phyloP scores from a whole-genome alignment of 1,140 invertebrate genomes.

The Cherax destructor region DNA sequence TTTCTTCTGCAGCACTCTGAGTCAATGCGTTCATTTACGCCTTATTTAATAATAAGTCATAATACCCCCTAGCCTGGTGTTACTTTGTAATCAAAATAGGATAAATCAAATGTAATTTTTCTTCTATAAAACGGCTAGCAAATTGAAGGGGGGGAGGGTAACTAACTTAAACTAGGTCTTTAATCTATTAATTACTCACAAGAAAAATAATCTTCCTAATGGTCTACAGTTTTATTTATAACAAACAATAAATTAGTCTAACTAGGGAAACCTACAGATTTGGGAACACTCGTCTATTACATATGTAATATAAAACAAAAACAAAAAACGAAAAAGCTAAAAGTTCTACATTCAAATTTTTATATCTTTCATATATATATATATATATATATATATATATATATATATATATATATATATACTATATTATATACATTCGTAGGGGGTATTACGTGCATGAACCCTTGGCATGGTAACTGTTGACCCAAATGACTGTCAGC shows the following conservation, averaged over 20 bases:
- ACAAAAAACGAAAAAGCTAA: conserved; percentile 2
- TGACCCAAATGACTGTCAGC: conserved; percentile 5
- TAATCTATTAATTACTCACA: not conserved
- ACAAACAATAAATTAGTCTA: conserved; percentile 5
- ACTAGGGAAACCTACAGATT: not conserved
- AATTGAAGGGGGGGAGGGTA: not conserved
- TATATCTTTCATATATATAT: not conserved
- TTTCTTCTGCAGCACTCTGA: not conserved
- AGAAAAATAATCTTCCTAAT: not conserved
- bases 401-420: no score
- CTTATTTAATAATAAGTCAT: not conserved
- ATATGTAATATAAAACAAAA: not conserved
- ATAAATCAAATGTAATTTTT: not conserved
- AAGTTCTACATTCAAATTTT: not conserved
- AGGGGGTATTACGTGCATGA: conserved; percentile 49
- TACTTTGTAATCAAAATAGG: not conserved
- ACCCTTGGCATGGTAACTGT: conserved; percentile 38
- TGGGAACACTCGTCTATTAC: not conserved
- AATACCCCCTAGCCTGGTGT: not conserved
- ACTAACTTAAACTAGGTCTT: not conserved
- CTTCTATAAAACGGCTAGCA: not conserved
- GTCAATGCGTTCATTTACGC: not conserved
- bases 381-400: not conserved
- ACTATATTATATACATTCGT: no score
- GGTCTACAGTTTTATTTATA: not conserved